These are phyloP conservation scores for Rostratula benghalensis DNA, from an alignment of 2,113 vertebrate species.

Conservation along the genomic window DNA sequence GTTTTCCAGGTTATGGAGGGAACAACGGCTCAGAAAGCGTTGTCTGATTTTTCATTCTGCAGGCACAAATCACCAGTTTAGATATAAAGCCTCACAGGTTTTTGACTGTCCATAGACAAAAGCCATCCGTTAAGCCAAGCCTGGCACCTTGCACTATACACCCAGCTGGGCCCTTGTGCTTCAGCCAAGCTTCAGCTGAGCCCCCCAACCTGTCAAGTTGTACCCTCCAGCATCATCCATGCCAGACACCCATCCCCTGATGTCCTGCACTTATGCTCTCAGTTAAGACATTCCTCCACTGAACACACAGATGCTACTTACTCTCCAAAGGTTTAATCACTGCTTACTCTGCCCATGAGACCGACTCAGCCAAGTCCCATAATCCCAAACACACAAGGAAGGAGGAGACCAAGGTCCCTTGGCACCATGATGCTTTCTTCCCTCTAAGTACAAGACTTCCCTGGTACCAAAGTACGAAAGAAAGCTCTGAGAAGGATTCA, in stretches of 20 bases:
- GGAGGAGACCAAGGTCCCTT: not conserved
- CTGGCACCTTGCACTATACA: not conserved
- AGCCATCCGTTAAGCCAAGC: not conserved
- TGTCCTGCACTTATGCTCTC: not conserved
- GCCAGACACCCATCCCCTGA: not conserved
- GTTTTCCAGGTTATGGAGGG: not conserved
- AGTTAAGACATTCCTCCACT: not conserved
- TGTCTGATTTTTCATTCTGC: not conserved
- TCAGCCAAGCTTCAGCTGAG: not conserved
- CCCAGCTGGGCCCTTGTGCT: not conserved
- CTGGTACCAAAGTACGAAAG: not conserved
- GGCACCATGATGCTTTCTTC: not conserved
- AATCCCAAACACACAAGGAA: not conserved
- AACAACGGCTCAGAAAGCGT: not conserved
- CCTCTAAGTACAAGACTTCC: not conserved
- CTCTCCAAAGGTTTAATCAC: not conserved
- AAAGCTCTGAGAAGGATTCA: not conserved
- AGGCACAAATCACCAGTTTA: not conserved
- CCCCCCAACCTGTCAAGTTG: not conserved
- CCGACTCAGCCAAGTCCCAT: accelerated
- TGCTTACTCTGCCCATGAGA: not conserved
- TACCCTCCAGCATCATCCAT: not conserved
- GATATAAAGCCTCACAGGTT: not conserved
- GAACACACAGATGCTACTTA: not conserved
- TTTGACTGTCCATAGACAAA: not conserved